A percentile compares a stretch with the other conserved stretches of the same genome.
Evolutionary conservation across 2,113 vertebrate species (phyloP).

Genomic region (Cercopithecus mona): DNA sequence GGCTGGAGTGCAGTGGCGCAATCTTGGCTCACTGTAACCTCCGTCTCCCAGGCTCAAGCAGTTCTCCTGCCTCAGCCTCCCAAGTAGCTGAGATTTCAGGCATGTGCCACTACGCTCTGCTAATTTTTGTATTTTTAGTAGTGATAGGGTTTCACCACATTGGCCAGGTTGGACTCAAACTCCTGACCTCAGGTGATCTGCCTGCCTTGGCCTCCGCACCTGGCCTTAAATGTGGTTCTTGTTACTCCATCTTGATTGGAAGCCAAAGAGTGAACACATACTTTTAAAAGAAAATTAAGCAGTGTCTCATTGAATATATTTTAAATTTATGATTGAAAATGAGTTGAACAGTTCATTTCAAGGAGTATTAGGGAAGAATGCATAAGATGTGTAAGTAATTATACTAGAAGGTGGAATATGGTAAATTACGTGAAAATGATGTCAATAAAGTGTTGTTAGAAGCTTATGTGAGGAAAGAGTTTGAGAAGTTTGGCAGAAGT

Average conservation of each 20-base stretch:
- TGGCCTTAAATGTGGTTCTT: background rate
- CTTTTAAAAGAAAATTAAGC: conserved; percentile 12
- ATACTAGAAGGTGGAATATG: background rate
- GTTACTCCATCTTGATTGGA: background rate
- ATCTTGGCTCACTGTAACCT: too few species aligned
- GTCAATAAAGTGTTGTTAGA: background rate
- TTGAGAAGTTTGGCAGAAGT: background rate
- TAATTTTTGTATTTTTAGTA: too few species aligned
- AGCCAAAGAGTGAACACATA: background rate
- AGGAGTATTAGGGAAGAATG: background rate
- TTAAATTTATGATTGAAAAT: conserved; percentile 1
- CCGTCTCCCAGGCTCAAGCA: too few species aligned
- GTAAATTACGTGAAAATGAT: background rate
- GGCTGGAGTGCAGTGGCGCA: too few species aligned
- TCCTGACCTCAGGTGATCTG: too few species aligned
- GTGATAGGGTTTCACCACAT: too few species aligned
- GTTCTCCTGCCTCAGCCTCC: too few species aligned
- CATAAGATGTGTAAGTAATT: background rate
- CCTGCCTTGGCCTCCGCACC: too few species aligned
- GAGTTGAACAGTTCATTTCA: background rate
- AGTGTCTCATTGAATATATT: conserved; percentile 27
- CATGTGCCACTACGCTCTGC: too few species aligned
- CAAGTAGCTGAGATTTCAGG: too few species aligned
- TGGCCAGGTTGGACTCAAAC: too few species aligned
- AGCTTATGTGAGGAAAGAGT: background rate